Evolutionary conservation across 1,140 invertebrate species (phyloP), one percentile per base, ranked within the genome.

Genomic region (Aplysia californica): DNA sequence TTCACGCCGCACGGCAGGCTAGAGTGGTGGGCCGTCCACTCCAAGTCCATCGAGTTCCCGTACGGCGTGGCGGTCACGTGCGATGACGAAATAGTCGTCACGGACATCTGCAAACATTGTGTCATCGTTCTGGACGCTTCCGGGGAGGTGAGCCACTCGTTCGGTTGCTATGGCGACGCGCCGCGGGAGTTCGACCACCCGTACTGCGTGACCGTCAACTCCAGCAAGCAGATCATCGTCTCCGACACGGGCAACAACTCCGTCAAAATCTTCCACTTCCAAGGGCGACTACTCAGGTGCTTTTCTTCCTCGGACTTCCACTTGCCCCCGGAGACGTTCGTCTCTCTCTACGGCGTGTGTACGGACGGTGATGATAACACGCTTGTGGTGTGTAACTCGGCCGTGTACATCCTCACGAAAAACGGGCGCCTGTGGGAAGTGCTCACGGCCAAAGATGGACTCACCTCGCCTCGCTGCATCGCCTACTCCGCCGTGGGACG

Each of bases 341-440:
- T 85, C 10, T 82, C 80, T 3, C 67, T 88, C 29, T 82, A 86
- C 39, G 87, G 87, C 10, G 38, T 88, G 59, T 87, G 86, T 73
- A 79, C 83, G 3, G 87, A 88, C 58, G 65, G 66, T 6, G 86
- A 87, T 39, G 86, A 82, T 36, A 88, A 88, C 78, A 84, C 84
- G 3, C 67, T 88, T n/a, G 79, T 88, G 23, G 81, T 85, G 70
- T 87, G 87, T 75, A 88, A 87, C 77, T 82, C 71, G 20, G 80
- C 80, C 36, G 81, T 86, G 23, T 88, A 85, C 73, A 85, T 88
- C 65, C 56, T 88, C 31, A 84, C 85, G 29, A 85, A 84, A 76
- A 87, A 86, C 68, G 87, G 87, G 3, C 82, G 87, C 18, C 76
- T 88, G 2, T 88, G 87, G 87, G 87, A 88, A 58, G 78, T 86